These are phyloP conservation scores for Dendrophyllia cribrosa DNA, from an alignment of 64 coral and sea anemone genomes.

Conservation along the genomic window DNA sequence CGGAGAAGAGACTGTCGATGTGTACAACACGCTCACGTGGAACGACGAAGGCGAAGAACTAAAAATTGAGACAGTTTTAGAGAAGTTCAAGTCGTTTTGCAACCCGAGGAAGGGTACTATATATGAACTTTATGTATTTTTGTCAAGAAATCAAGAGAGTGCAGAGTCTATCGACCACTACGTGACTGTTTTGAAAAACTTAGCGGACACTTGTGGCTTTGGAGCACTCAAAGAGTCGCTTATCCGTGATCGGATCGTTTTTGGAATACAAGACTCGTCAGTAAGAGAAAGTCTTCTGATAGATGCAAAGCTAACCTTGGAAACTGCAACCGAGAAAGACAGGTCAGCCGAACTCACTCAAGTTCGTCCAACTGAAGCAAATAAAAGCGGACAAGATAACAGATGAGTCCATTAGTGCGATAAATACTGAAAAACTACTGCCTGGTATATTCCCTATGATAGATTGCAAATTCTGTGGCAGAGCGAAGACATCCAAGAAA, in stretches of 20 bases:
- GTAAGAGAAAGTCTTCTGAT: conserved; percentile 45
- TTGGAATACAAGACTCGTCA: conserved; percentile 19
- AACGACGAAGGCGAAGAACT: not conserved
- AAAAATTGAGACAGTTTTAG: conserved; percentile 24
- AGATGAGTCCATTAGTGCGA: conserved; percentile 29
- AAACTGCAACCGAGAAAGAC: conserved; percentile 34
- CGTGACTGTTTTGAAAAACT: conserved; percentile 55
- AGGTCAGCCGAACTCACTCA: conserved; percentile 34
- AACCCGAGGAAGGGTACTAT: conserved; percentile 44
- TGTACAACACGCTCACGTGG: conserved; percentile 54
- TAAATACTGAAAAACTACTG: conserved; percentile 20
- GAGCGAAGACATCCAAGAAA: conserved; percentile 28
- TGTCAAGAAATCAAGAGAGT: conserved; percentile 62
- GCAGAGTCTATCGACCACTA: conserved; percentile 45
- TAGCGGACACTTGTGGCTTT: conserved; percentile 57
- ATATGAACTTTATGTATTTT: conserved; percentile 33
- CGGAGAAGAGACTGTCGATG: conserved; percentile 54
- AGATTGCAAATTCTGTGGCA: conserved; percentile 47
- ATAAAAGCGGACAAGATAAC: conserved; percentile 42
- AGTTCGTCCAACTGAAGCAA: conserved; percentile 49
- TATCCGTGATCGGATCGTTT: conserved; percentile 34
- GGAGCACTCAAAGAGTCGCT: conserved; percentile 46
- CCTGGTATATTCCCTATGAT: conserved; percentile 25
- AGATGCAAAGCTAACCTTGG: conserved; percentile 21
- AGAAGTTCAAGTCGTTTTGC: conserved; percentile 38